These are phyloP conservation scores for Manacus vitellinus DNA, from an alignment of 2,113 vertebrate species.

Conservation along the genomic window DNA sequence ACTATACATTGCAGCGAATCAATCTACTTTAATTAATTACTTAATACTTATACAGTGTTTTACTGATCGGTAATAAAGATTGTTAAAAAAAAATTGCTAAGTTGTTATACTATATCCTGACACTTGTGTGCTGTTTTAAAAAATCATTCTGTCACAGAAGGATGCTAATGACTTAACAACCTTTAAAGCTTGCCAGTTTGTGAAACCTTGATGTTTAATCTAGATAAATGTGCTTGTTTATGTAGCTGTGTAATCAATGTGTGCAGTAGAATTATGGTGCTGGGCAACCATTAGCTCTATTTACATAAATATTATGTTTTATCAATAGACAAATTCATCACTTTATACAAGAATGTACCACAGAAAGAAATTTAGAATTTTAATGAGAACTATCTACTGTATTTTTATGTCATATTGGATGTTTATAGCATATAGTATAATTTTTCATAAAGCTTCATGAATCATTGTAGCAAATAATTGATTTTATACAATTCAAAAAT, in stretches of 20 bases:
- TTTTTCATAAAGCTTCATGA: conserved; percentile 25
- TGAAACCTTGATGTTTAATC: conserved; percentile 56
- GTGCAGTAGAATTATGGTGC: conserved; percentile 39
- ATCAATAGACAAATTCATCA: conserved; percentile 52
- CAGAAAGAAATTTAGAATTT: conserved; percentile 40
- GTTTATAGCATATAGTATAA: conserved; percentile 26
- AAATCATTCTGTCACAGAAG: conserved; percentile 20
- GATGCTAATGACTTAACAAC: conserved; percentile 27
- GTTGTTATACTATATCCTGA: not conserved
- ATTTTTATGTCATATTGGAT: conserved; percentile 24
- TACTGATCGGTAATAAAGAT: not conserved
- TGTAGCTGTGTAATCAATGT: conserved; percentile 32
- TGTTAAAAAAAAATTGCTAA: not conserved
- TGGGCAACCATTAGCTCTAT: conserved; percentile 32
- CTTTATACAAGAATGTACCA: conserved; percentile 37
- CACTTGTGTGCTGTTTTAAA: conserved; percentile 23
- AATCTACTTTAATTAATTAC: conserved; percentile 11
- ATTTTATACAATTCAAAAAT: conserved; percentile 60
- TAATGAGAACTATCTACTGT: not conserved
- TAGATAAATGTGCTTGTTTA: conserved; percentile 59
- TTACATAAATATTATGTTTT: conserved; percentile 64
- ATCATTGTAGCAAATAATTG: conserved; percentile 26
- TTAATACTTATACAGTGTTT: not conserved
- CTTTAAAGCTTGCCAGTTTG: not conserved
- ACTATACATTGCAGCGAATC: not conserved